Evolutionary conservation across 2,888 invertebrate genomes (phyloP).

Genomic region (Lithosia quadra): DNA sequence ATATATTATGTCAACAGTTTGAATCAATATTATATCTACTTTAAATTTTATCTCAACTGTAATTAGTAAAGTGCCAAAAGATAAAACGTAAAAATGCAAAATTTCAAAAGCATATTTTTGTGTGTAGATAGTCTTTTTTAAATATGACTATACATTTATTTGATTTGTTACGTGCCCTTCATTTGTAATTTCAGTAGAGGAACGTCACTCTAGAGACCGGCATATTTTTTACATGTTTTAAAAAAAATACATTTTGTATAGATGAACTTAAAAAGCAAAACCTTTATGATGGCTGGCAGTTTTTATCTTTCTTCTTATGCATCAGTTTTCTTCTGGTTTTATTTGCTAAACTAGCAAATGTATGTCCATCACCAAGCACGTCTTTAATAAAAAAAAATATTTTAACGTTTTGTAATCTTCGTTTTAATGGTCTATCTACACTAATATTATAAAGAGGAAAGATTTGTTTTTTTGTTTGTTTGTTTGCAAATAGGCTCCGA

Average conservation of each 20-base stretch:
- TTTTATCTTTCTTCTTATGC: too few relatives aligned
- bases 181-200: conserved; percentile 1
- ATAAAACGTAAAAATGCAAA: background rate
- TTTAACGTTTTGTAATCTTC: too few relatives aligned
- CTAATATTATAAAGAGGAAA: too few relatives aligned
- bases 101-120: background rate
- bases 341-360: too few relatives aligned
- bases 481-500: too few relatives aligned
- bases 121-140: background rate
- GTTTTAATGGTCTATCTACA: too few relatives aligned
- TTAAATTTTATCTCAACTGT: background rate
- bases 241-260: background rate
- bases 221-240: background rate
- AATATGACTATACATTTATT: conserved; percentile 1
- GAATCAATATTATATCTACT: background rate
- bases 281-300: too few relatives aligned
- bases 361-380: too few relatives aligned
- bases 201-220: background rate
- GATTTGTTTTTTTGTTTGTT: too few relatives aligned
- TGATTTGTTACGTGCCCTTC: conserved; percentile 4
- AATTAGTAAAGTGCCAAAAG: background rate
- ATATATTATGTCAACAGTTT: background rate
- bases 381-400: too few relatives aligned
- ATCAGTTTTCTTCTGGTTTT: too few relatives aligned
- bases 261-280: too few relatives aligned